Evolutionary conservation across 2,888 invertebrate genomes (phyloP), one percentile per base, ranked within the genome.

Genomic region (Agrochola litura): DNA sequence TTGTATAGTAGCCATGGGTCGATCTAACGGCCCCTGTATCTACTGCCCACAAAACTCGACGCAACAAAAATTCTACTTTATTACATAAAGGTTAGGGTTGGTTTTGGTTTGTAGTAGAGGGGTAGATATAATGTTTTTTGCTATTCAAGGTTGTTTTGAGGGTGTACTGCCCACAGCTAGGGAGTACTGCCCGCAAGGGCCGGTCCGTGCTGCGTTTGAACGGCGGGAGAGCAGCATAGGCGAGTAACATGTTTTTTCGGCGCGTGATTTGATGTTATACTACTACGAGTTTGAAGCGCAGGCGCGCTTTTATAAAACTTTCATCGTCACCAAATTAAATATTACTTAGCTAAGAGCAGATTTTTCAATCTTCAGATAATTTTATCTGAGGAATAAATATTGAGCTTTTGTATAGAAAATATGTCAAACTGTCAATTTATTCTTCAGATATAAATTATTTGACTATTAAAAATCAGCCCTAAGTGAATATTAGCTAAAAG

Each of bases 161-260:
- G 96, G 96, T 94, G 96, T 92, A 95, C 96, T 96, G 96, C 96
- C 96, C 96, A 96, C 94, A 92, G 93, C 90, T 91, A 94, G 96
- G 96, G 96, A 92, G 95, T 91, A 95, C 95, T 95, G 96, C 91
- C 96, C 96, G 96, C 95, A 96, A 96, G 96, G 96, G 92, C 92
- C 91, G 94, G 90, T 90, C 88, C 66, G 90, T 93, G 96, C 94
- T 88, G 83, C 93, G 94, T 96, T 96, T 92, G 88, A 83, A 92
- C 83, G 76, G 60, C 58, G 54, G 66, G 65, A 81, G 43, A 84
- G 79, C 76, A 16, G 30, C 37, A 12, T 12, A n/a, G 66, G 68
- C 52, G 41, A 82, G 85, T 81, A 19, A 46, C n/a, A 5, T 41
- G 49, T 49, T 66, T 79, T 74, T 74, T 16, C 4, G 43, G n/a